phyloP scores from a whole-genome alignment of 2,797 vertebrate species.

The Falco cherrug region DNA sequence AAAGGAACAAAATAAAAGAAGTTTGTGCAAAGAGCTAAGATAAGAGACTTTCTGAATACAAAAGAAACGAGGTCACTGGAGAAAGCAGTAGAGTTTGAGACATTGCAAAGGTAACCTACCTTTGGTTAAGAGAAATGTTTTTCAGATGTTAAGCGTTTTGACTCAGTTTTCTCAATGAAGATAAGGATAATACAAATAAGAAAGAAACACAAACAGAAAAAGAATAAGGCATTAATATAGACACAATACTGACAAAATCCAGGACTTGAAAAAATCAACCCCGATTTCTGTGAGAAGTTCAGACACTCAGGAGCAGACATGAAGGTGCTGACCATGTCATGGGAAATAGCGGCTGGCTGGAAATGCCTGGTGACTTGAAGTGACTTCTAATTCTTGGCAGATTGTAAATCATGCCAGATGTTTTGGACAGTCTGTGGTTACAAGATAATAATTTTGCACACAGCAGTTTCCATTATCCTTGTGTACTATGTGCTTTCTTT shows the following conservation, averaged over 20 bases:
- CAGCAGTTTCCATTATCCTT: not conserved
- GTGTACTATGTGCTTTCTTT: not conserved
- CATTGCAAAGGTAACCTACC: not conserved
- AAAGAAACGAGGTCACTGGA: constrained; percentile 11
- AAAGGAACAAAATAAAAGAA: constrained; percentile 28
- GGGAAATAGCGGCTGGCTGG: not conserved
- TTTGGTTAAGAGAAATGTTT: not conserved
- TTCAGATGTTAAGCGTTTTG: not conserved
- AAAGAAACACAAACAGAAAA: not conserved
- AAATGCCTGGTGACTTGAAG: not conserved
- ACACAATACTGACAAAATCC: not conserved
- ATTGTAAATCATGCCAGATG: not conserved
- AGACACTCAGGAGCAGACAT: not conserved
- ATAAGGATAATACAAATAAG: not conserved
- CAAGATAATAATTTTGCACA: not conserved
- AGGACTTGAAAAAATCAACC: not conserved
- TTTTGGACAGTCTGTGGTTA: not conserved
- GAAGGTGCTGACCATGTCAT: not conserved
- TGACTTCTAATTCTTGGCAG: not conserved
- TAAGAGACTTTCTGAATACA: constrained; percentile 14
- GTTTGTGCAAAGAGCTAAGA: not conserved
- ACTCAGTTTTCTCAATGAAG: not conserved
- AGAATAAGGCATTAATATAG: not conserved
- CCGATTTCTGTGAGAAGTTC: not conserved
- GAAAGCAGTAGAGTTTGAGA: constrained; percentile 10